Evolutionary conservation across 23 tunicate species (phyloP).

Genomic region (Trididemnum clinides): DNA sequence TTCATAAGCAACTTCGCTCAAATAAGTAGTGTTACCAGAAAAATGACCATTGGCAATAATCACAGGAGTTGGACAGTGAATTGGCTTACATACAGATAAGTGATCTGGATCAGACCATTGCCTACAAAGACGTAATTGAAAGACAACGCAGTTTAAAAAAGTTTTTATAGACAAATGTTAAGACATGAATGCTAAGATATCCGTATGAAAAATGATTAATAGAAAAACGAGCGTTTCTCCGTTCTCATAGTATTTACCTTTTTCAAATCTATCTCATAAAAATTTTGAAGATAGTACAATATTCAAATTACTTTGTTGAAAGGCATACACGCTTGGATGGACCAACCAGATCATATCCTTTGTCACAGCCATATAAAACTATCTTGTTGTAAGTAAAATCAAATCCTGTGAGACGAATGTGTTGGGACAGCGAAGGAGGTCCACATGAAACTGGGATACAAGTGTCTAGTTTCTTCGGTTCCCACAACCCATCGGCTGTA

Average conservation of each 20-base stretch:
- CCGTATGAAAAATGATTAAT: too few relatives aligned
- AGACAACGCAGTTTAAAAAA: too few relatives aligned
- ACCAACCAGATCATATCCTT: conserved; percentile 57
- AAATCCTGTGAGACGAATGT: neutral
- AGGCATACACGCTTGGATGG: conserved; percentile 5
- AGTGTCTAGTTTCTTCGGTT: neutral
- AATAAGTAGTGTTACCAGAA: conserved; percentile 30
- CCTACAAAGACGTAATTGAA: conserved; percentile 27
- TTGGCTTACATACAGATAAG: conserved; percentile 35
- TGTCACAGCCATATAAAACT: conserved; percentile 33
- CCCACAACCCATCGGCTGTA: conserved; percentile 37
- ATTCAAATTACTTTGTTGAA: conserved; percentile 59
- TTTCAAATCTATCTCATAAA: too few relatives aligned
- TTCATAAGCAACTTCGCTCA: conserved; percentile 31
- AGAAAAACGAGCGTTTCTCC: too few relatives aligned
- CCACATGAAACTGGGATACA: conserved; percentile 71
- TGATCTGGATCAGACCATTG: conserved; percentile 23
- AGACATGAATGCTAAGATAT: too few relatives aligned
- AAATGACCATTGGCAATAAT: conserved; percentile 41
- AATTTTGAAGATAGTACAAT: too few relatives aligned
- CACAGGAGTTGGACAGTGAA: conserved; percentile 49
- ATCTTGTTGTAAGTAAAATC: conserved; percentile 16
- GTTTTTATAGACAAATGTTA: too few relatives aligned
- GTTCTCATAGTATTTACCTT: too few relatives aligned
- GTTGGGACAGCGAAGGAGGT: conserved; percentile 16